A percentile compares a stretch with the other conserved stretches of the same genome.
phyloP scores from a whole-genome alignment of 2,888 invertebrate species.

The Amphiduros pacificus region DNA sequence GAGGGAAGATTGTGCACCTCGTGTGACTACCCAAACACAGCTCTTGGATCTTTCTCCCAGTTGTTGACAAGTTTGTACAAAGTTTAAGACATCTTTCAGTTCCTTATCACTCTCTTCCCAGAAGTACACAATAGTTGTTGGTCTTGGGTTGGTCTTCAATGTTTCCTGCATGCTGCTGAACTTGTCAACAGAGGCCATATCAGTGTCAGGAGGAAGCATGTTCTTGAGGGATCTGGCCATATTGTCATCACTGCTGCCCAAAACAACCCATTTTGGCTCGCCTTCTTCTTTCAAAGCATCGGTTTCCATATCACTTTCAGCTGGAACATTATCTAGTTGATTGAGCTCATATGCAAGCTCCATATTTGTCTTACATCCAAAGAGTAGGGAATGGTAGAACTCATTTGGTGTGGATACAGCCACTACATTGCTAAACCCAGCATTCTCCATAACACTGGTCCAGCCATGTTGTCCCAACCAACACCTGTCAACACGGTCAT shows the following conservation, averaged over 20 bases:
- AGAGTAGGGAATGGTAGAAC: constrained; percentile 12
- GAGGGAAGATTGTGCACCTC: too few species aligned
- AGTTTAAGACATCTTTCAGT: not conserved
- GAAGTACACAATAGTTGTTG: not conserved
- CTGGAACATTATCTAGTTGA: too few species aligned
- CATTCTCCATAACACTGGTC: not conserved
- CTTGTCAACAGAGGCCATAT: not conserved
- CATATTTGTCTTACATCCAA: constrained; percentile 6
- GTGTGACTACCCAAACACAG: not conserved
- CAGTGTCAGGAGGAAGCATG: not conserved
- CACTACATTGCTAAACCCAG: constrained; percentile 7
- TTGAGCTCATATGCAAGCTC: not conserved
- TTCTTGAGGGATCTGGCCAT: not conserved
- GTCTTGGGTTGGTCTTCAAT: not conserved
- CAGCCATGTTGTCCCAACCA: constrained; percentile 11
- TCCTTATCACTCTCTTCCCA: constrained; percentile 1
- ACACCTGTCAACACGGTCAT: constrained; percentile 6
- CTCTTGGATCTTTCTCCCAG: not conserved
- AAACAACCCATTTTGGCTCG: constrained; percentile 1
- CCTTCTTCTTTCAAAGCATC: too few species aligned
- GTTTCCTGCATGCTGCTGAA: not conserved
- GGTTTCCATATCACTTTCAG: not conserved
- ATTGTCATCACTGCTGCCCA: not conserved
- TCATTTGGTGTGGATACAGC: constrained; percentile 10
- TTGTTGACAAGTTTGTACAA: not conserved